These are phyloP conservation scores for Drosophila siamana DNA, from an alignment of 2,888 invertebrate genomes.

Conservation along the genomic window DNA sequence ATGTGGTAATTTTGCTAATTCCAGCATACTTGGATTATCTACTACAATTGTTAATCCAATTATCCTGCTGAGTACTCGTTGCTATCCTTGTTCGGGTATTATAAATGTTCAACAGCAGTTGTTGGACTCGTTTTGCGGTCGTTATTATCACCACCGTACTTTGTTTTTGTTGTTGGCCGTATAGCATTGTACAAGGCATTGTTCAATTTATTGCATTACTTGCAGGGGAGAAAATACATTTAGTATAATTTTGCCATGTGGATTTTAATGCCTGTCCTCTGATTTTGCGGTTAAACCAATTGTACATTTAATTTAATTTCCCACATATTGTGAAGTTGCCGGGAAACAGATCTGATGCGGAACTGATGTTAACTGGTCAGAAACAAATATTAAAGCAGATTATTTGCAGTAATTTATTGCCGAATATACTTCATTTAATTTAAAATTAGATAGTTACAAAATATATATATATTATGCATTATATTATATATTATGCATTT, in stretches of 20 bases:
- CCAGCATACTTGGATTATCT: not conserved
- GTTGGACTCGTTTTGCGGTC: conserved; percentile 2
- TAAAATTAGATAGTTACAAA: not conserved
- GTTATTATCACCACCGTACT: not conserved
- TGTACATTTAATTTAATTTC: conserved; percentile 7
- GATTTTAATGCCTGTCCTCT: not conserved
- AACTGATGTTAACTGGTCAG: not conserved
- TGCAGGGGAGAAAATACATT: not conserved
- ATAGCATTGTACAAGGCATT: conserved; percentile 3
- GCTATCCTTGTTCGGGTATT: conserved; percentile 2
- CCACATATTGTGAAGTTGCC: not conserved
- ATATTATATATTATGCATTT: too few species aligned
- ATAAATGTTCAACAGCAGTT: not conserved
- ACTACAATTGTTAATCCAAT: conserved; percentile 1
- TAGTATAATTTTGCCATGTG: not conserved
- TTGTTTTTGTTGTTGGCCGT: conserved; percentile 1
- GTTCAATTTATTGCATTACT: conserved; percentile 16
- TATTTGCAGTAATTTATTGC: not conserved
- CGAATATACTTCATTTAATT: not conserved
- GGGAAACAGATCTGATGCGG: too few species aligned
- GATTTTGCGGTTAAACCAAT: conserved; percentile 21
- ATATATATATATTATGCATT: too few species aligned
- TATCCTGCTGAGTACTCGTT: not conserved
- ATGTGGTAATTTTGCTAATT: not conserved
- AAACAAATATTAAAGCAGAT: not conserved